Evolutionary conservation across 2,113 vertebrate genomes (phyloP), one percentile per base, ranked within the genome.

Genomic region (Callionymus lyra): DNA sequence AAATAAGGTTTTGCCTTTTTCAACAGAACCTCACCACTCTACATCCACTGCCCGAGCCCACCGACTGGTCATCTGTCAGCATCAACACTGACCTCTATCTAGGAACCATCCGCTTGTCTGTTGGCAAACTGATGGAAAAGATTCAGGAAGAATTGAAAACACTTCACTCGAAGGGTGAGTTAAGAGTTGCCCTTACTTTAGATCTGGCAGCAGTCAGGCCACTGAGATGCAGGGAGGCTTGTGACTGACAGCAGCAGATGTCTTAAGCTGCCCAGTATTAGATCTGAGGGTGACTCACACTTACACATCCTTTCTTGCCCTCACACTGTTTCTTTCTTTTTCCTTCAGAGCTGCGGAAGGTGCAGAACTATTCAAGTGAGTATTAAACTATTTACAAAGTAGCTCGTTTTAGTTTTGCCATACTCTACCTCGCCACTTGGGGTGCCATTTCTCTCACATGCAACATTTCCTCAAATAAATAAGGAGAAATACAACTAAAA

Each of bases 351-450:
- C 74, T 85, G 9, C 63, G 72, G 33, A 86, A 81, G 45, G 44
- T 87, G n/a, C 84, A 87, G 59, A 85, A 83, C 72, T 87, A 85
- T 17, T 48, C 82, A 43, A 83, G 84, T 87, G 66, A 81, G 84
- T 83, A 27, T 8, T 27, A 4, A 8, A 27, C n/a, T n/a, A 27
- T 27, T 27, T 27, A 4, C 4, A 5, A 27, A 27, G 21, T 8
- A 27, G n/a, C n/a, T n/a, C n/a, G n/a, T n/a, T n/a, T n/a, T n/a
- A n/a, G n/a, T n/a, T n/a, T n/a, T n/a, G n/a, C n/a, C 21, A 27
- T 27, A 5, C 21, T 27, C 21, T 27, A 5, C 21, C 8, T 27
- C 21, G 21, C 4, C 21, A 5, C 8, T 27, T 27, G 4, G 8
- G 4, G 21, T 27, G 4, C 8, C 21, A 27, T 8, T 4, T 27